phyloP scores from a whole-genome alignment of 2,113 vertebrate species.

The Xiphophorus hellerii region DNA sequence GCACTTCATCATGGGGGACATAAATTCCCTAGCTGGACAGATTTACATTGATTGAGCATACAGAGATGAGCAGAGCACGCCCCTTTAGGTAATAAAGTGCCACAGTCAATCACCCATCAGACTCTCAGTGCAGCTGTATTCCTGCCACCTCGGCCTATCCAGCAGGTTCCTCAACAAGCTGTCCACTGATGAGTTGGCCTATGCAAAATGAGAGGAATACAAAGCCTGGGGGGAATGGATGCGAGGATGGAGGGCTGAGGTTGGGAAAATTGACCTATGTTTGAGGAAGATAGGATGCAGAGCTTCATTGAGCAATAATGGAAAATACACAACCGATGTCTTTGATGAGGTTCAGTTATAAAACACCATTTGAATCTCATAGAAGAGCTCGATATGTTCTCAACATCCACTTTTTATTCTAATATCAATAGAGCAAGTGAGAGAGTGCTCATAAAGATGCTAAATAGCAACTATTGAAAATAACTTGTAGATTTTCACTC shows the following conservation, averaged over 20 bases:
- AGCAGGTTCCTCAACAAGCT: conserved; percentile 22
- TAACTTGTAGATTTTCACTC: background rate
- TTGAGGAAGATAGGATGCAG: background rate
- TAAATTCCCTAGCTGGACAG: conserved; percentile 53
- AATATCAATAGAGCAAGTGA: background rate
- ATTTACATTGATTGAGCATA: conserved; percentile 65
- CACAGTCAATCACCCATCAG: conserved; percentile 64
- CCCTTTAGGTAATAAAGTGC: conserved; percentile 61
- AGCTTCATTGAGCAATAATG: background rate
- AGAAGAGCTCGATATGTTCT: background rate
- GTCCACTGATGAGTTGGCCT: conserved; percentile 30
- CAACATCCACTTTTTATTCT: background rate
- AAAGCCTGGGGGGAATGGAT: background rate
- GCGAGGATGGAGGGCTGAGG: background rate
- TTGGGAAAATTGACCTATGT: background rate
- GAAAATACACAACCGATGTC: background rate
- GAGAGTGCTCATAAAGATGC: background rate
- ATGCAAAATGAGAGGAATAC: background rate
- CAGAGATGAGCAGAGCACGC: conserved; percentile 53
- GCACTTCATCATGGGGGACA: conserved; percentile 44
- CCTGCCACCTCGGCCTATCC: conserved; percentile 2
- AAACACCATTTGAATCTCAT: background rate
- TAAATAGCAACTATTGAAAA: background rate
- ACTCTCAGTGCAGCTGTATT: conserved; percentile 39
- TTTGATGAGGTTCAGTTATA: background rate